Percentiles rank a stretch among this genome's conserved stretches.
phyloP scores from a whole-genome alignment of 2,113 vertebrate species.

The Triplophysa dalaica region DNA sequence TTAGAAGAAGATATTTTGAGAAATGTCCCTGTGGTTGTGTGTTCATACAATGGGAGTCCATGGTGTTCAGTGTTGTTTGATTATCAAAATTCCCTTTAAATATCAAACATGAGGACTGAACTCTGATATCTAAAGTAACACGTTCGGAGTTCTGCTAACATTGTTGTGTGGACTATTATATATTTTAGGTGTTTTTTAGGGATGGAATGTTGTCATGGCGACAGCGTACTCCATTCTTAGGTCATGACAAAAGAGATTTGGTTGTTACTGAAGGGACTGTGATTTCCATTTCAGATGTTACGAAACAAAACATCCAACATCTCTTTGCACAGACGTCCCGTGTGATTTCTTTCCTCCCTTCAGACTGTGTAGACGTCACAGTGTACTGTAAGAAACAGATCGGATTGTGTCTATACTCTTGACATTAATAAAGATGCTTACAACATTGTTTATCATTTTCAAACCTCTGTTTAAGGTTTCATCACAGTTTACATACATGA shows the following conservation, averaged over 20 bases:
- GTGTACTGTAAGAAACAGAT: background rate
- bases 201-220: background rate
- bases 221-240: background rate
- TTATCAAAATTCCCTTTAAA: too few species aligned
- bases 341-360: background rate
- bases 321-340: background rate
- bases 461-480: background rate
- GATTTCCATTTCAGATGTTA: slow-evolving; percentile 21
- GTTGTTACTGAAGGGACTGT: slow-evolving; percentile 11
- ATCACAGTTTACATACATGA: too few species aligned
- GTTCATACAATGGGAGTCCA: too few species aligned
- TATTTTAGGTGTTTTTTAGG: background rate
- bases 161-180: background rate
- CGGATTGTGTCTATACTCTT: background rate
- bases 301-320: slow-evolving; percentile 12
- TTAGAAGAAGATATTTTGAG: too few species aligned
- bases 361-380: background rate
- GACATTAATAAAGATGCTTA: too few species aligned
- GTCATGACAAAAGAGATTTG: slow-evolving; percentile 2
- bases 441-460: too few species aligned
- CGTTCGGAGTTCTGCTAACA: background rate
- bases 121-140: background rate
- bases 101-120: too few species aligned
- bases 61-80: too few species aligned
- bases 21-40: too few species aligned